Evolutionary conservation across 2,888 invertebrate genomes (phyloP).

Genomic region (Stenodema calcarata): DNA sequence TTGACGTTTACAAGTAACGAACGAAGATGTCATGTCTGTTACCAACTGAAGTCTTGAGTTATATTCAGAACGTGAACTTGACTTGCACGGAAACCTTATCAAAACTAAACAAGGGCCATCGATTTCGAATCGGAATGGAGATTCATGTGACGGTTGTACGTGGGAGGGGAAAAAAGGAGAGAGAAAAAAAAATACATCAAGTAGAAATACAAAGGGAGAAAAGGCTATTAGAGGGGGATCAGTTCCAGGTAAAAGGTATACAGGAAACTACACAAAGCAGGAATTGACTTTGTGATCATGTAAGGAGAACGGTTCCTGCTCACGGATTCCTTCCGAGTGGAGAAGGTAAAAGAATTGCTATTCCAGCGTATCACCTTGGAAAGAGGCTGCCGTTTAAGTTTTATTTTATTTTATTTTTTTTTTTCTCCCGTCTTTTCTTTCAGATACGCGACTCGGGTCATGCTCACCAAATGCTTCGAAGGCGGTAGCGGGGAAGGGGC

Average conservation of each 20-base stretch:
- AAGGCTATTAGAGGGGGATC: not conserved
- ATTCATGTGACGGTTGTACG: not conserved
- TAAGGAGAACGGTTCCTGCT: not conserved
- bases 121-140: not conserved
- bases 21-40: no score
- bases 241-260: not conserved
- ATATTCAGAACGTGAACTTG: no score
- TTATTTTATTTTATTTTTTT: no score
- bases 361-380: not conserved
- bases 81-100: no score
- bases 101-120: not conserved
- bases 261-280: not conserved
- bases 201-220: not conserved
- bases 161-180: not conserved
- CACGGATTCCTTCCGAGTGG: not conserved
- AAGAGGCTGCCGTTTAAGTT: not conserved
- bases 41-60: no score
- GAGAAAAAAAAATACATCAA: not conserved
- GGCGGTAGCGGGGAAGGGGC: not conserved
- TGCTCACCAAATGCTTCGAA: not conserved
- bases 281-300: conserved; percentile 2
- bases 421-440: no score
- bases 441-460: not conserved
- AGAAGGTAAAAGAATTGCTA: not conserved
- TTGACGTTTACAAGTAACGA: no score